Conservation (phyloP, 2,113 vertebrate species). For the Sturnira hondurensis region DNA sequence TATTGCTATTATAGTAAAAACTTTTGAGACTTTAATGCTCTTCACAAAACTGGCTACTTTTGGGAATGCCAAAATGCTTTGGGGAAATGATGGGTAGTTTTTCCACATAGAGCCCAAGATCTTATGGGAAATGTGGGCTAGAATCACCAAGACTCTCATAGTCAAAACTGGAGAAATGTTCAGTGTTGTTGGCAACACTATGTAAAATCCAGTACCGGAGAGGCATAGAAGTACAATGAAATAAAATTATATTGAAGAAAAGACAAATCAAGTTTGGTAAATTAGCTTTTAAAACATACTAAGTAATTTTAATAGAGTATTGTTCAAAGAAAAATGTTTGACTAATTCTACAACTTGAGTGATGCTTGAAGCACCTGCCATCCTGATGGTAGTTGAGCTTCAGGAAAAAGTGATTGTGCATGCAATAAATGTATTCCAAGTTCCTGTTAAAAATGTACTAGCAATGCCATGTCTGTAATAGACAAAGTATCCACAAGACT, state of each 20-base stretch:
- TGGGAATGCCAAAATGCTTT: not conserved
- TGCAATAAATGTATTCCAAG: not conserved
- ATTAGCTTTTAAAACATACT: not conserved
- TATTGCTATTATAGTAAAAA: not conserved
- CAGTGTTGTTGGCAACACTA: accelerated
- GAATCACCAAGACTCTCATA: not conserved
- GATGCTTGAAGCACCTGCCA: not conserved
- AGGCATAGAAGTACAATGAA: not conserved
- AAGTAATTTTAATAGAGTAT: not conserved
- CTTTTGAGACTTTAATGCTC: not conserved
- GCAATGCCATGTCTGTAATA: not conserved
- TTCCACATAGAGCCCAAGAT: not conserved
- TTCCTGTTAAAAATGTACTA: not conserved
- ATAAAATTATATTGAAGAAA: not conserved
- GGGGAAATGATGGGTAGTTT: not conserved
- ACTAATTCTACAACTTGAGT: not conserved
- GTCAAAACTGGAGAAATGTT: not conserved
- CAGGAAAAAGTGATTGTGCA: not conserved
- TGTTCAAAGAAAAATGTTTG: not conserved
- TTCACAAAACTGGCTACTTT: not conserved
- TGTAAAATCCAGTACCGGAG: not conserved
- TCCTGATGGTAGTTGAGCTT: not conserved
- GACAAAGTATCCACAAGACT: not conserved
- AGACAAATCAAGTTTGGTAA: not conserved
- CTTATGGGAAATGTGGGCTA: not conserved